phyloP scores from a whole-genome alignment of 2,888 invertebrate species.

The Ernsta delagoae region DNA sequence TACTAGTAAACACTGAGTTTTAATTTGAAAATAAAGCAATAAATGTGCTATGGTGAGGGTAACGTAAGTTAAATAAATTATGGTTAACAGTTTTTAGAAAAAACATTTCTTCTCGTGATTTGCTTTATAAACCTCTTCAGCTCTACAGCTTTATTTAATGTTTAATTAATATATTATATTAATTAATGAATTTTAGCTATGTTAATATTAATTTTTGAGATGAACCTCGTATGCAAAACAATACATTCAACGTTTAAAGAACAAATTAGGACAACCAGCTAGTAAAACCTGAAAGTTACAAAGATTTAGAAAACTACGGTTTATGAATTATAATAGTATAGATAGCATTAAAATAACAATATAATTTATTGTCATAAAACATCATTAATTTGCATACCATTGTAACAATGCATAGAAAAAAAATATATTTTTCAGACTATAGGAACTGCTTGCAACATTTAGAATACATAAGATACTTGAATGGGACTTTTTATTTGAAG shows the following conservation, averaged over 20 bases:
- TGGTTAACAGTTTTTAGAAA: too few relatives aligned
- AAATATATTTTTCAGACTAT: slow-evolving; percentile 33
- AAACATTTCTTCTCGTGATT: too few relatives aligned
- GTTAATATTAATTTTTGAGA: neutral
- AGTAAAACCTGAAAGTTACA: neutral
- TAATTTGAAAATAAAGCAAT: too few relatives aligned
- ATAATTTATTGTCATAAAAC: too few relatives aligned
- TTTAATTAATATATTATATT: too few relatives aligned
- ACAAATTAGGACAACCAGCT: neutral
- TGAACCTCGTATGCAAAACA: neutral
- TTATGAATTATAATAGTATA: neutral
- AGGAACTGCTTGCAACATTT: slow-evolving; percentile 29
- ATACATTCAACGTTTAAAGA: neutral
- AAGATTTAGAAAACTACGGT: neutral
- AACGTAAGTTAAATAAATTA: too few relatives aligned
- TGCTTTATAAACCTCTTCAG: too few relatives aligned
- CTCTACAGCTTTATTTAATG: too few relatives aligned
- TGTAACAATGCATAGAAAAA: neutral
- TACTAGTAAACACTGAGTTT: too few relatives aligned
- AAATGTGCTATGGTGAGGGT: too few relatives aligned
- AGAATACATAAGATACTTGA: neutral
- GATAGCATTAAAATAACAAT: neutral
- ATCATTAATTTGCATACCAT: too few relatives aligned
- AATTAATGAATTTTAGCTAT: too few relatives aligned
- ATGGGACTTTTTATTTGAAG: slow-evolving; percentile 7